Evolutionary conservation across 2,888 invertebrate genomes (phyloP), one percentile per base, ranked within the genome.

Genomic region (Drosophila mimica): DNA sequence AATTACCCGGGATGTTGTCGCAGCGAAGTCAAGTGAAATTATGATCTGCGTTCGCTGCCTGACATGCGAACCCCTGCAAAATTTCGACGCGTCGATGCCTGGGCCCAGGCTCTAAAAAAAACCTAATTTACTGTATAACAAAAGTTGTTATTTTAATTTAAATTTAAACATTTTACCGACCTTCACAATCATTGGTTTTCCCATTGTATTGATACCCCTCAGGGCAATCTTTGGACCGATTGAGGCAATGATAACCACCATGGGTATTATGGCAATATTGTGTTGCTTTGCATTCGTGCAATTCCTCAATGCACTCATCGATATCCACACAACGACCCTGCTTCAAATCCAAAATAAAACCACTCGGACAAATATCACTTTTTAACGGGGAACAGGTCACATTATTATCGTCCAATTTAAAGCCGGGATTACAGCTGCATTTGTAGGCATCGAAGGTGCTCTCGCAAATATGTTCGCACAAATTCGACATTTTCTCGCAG

Each of bases 281-380:
- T 53, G 81, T 81, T 20, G 68, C 33, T 48, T 87, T 94, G 88
- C 99, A 99, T 62, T 95, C 95, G 7, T 90, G 82, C 62, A 97
- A 96, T 0, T 96, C 95, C 8, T 94, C 94, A 0, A 94, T 93
- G 85, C 97, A 97, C 89, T 97, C 97, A 88, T 97, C 94, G 57
- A 96, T 93, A 91, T 97, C 97, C 92, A 82, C 92, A 78, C 95
- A 95, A 53, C 93, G 91, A 15, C 90, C 80, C 58, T 90, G 92
- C 28, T 92, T 17, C 82, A 85, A 74, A 92, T 85, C 93, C 54
- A 92, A 92, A 70, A 91, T 88, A 74, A 93, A 94, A 3, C 95
- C 95, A 4, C 66, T 72, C 2, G 93, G 92, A 81, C 94, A 94
- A 51, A 91, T 54, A 91, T 91, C 6, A 31, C n/a, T 2, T 61